Evolutionary conservation across 1,140 invertebrate species (phyloP).

Genomic region (Pachyrhynchus sulphureomaculatus): DNA sequence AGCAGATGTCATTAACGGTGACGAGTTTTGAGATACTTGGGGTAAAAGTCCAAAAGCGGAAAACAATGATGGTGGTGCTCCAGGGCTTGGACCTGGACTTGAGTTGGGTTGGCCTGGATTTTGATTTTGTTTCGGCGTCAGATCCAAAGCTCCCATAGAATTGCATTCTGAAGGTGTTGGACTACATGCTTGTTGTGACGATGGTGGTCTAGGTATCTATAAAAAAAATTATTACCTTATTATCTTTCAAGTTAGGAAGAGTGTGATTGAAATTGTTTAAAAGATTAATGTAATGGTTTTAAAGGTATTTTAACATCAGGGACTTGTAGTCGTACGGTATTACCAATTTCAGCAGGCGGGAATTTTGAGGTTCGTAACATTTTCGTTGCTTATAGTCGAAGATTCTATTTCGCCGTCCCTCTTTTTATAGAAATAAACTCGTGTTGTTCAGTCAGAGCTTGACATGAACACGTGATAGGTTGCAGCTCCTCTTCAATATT

Average conservation of each 20-base stretch:
- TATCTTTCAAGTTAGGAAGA: too few relatives aligned
- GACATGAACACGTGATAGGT: too few relatives aligned
- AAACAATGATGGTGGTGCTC: slow-evolving; percentile 61
- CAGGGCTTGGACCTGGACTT: slow-evolving; percentile 48
- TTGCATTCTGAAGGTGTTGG: slow-evolving; percentile 55
- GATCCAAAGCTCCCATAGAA: slow-evolving; percentile 60
- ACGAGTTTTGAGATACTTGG: slow-evolving; percentile 56
- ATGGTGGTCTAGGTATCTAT: slow-evolving; percentile 48
- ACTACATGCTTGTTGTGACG: slow-evolving; percentile 47
- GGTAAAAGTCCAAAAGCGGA: slow-evolving; percentile 65
- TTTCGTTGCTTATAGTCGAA: too few relatives aligned
- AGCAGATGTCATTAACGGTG: slow-evolving; percentile 64
- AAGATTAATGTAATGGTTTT: neutral
- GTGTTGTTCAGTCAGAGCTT: too few relatives aligned
- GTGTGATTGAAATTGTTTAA: neutral
- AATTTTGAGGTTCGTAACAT: too few relatives aligned
- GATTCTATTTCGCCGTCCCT: too few relatives aligned
- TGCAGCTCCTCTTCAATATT: too few relatives aligned
- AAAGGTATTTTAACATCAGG: neutral
- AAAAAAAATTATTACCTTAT: slow-evolving; percentile 6
- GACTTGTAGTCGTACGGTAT: too few relatives aligned
- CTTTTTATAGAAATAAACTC: too few relatives aligned
- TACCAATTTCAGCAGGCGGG: too few relatives aligned
- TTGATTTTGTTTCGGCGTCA: slow-evolving; percentile 56
- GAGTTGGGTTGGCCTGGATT: slow-evolving; percentile 40